Evolutionary conservation across 2,113 vertebrate species (phyloP).

Genomic region (Ceratotherium simum): DNA sequence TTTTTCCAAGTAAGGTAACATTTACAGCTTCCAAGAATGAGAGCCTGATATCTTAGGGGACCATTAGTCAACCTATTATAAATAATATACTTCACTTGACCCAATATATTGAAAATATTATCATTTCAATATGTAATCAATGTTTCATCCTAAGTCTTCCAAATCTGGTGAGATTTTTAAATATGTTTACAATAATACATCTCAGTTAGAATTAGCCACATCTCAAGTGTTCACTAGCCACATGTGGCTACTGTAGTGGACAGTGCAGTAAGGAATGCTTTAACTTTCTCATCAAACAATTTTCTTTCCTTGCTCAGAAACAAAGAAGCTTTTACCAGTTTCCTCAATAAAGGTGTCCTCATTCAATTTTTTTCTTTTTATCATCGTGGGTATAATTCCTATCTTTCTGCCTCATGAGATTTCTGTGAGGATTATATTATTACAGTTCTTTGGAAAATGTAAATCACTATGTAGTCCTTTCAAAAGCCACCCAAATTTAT

Average conservation of each 20-base stretch:
- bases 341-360: not conserved
- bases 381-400: not conserved
- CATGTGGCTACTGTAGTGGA: not conserved
- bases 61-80: not conserved
- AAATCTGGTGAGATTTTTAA: not conserved
- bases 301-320: slow-evolving; percentile 36
- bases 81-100: slow-evolving; percentile 3
- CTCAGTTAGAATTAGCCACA: not conserved
- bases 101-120: not conserved
- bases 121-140: not conserved
- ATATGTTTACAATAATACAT: not conserved
- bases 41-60: not conserved
- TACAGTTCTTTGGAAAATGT: not conserved
- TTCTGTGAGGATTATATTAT: not conserved
- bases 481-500: not conserved
- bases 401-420: not conserved
- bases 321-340: not conserved
- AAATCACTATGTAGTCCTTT: not conserved
- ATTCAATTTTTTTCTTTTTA: not conserved
- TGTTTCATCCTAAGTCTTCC: not conserved
- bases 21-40: not conserved
- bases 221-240: not conserved
- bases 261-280: not conserved
- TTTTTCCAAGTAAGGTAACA: not conserved
- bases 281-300: slow-evolving; percentile 7